Evolutionary conservation across 1,140 invertebrate species (phyloP), one percentile per base, ranked within the genome.

Genomic region (Nomia melanderi): DNA sequence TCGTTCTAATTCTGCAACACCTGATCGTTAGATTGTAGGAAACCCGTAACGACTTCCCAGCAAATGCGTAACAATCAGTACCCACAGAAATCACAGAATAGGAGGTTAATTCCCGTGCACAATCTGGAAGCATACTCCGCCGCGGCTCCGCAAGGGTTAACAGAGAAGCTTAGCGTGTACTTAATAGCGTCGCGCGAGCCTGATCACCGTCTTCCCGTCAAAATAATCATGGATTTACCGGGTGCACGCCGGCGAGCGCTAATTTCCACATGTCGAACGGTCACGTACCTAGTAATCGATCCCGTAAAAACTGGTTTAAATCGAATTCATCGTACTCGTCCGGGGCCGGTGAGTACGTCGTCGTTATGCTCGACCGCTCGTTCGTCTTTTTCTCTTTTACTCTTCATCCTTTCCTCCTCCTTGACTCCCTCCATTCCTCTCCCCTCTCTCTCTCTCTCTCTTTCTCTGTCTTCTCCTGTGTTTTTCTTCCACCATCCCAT

Each of bases 231-330:
- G 39, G 73, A 74, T 66, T n/a, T 56, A 66, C 25, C 25, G 25
- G 17, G 27, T 14, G 33, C n/a, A 64, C 36, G 73, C 14, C 20
- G n/a, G 53, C 39, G 39, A 29, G 59, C 73, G 53, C 53, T 76
- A 76, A 76, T 76, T 76, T 69, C 73, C 29, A 76, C 64, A 47
- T 69, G 71, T 74, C 71, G 71, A 74, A 65, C 47, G 62, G 9
- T 17, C 14, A 7, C 27, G 29, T 69, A 59, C 50, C 73, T 59
- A 36, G 73, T 60, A 76, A 76, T 76, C 60, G 73, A 76, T 76
- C 64, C 36, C 20, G 54, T 56, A 76, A 69, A 69, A 76, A 76
- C 73, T 76, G 73, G 73, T 76, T 76, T 76, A 67, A 59, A 76
- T 76, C 73, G 73, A 76, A 76, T 69, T 76, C 64, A 59, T 69